Percentiles rank a stretch among this genome's conserved stretches.
Conservation (phyloP, 2,888 invertebrate genomes). For the Macropis europaea region DNA sequence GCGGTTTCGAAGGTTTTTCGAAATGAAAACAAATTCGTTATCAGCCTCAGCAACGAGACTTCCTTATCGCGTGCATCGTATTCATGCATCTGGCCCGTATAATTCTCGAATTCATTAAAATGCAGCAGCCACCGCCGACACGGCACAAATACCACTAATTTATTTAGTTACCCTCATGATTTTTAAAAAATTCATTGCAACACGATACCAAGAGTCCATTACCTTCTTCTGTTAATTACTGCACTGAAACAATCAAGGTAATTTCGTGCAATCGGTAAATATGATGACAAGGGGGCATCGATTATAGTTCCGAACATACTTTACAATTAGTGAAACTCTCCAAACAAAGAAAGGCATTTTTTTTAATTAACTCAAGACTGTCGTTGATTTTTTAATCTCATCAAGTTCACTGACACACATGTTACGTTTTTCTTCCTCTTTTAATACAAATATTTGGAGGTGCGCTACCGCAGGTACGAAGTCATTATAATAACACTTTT, state of each 20-base stretch:
- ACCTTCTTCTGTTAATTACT: neutral
- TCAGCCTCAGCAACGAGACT: neutral
- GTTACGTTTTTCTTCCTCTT: too few relatives aligned
- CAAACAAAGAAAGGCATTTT: too few relatives aligned
- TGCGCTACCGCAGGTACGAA: too few relatives aligned
- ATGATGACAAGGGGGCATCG: too few relatives aligned
- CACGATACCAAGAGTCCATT: neutral
- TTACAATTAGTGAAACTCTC: too few relatives aligned
- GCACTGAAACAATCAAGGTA: neutral
- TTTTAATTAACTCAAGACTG: too few relatives aligned
- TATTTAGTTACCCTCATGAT: neutral
- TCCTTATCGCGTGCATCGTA: slow-evolving; percentile 7
- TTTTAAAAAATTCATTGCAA: slow-evolving; percentile 5
- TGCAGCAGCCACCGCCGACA: slow-evolving; percentile 6
- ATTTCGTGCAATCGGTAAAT: too few relatives aligned
- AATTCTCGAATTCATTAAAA: slow-evolving; percentile 20
- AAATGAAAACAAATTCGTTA: neutral
- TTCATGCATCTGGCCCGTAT: neutral
- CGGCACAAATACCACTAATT: neutral
- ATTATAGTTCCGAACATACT: too few relatives aligned
- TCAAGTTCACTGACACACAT: too few relatives aligned
- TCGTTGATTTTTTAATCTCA: too few relatives aligned
- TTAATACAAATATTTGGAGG: too few relatives aligned
- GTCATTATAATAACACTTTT: too few relatives aligned
- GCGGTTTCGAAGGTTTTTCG: neutral